Percentiles rank a stretch among this genome's conserved stretches.
Conservation (phyloP, 2,888 invertebrate genomes). For the Glaucopsyche alexis region DNA sequence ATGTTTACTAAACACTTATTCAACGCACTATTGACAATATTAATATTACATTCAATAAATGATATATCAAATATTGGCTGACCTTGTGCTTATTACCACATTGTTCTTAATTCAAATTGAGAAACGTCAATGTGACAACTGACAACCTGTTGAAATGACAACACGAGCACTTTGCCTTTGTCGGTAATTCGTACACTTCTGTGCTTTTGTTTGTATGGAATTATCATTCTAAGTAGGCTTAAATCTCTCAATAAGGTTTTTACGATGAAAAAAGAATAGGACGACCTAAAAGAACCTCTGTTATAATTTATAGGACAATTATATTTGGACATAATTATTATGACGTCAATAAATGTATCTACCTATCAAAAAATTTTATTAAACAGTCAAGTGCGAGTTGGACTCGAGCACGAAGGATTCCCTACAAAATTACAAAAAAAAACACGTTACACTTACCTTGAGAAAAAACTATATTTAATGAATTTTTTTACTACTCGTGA, state of each 20-base stretch:
- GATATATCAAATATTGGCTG: constrained; percentile 56
- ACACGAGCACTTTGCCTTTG: background rate
- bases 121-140: constrained; percentile 57
- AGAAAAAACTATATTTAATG: background rate
- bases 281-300: background rate
- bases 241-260: background rate
- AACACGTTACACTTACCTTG: too few species aligned
- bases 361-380: too few species aligned
- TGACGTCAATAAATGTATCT: too few species aligned
- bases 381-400: too few species aligned
- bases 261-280: background rate
- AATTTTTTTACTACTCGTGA: background rate
- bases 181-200: constrained; percentile 28
- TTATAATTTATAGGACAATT: too few species aligned
- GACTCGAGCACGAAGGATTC: too few species aligned
- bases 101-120: constrained; percentile 50
- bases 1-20: constrained; percentile 21
- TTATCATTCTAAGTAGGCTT: background rate
- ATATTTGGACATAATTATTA: too few species aligned
- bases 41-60: constrained; percentile 43
- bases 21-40: constrained; percentile 39
- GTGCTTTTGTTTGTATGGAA: background rate
- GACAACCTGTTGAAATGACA: constrained; percentile 49
- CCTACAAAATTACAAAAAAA: too few species aligned
- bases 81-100: constrained; percentile 58